Conservation (phyloP, 2,797 vertebrate genomes). For the Fistularia tabacaria region DNA sequence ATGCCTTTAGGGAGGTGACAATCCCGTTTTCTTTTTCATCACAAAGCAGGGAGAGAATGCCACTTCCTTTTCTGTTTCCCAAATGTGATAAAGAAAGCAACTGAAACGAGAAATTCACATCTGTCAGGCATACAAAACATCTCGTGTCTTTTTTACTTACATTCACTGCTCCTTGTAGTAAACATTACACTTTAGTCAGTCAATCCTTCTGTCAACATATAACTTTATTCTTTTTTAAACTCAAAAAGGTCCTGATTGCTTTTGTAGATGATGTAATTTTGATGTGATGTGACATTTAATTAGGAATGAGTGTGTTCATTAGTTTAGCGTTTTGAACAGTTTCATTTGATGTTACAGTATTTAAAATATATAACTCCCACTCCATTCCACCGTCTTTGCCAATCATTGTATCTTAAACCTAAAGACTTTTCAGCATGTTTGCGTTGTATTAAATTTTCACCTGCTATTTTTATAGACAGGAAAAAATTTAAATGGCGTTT, state of each 20-base stretch:
- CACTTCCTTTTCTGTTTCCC: conserved; percentile 29
- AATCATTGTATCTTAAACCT: too few species aligned
- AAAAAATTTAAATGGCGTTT: conserved; percentile 16
- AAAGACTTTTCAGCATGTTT: background rate
- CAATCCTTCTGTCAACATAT: conserved; percentile 26
- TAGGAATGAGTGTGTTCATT: conserved; percentile 24
- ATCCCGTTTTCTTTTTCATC: conserved; percentile 54
- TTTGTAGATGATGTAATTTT: conserved; percentile 39
- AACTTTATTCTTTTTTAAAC: conserved; percentile 50
- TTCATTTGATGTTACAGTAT: too few species aligned
- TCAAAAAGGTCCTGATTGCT: conserved; percentile 69
- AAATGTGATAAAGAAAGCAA: conserved; percentile 59
- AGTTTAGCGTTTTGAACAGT: too few species aligned
- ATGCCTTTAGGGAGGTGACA: conserved; percentile 53
- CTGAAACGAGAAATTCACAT: conserved; percentile 57
- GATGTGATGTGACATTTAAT: conserved; percentile 33
- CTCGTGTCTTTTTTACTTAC: too few species aligned
- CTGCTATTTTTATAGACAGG: conserved; percentile 20
- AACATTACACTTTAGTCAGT: conserved; percentile 33
- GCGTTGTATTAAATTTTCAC: background rate
- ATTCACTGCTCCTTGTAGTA: conserved; percentile 11
- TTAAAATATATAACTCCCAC: too few species aligned
- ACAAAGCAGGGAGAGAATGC: conserved; percentile 41
- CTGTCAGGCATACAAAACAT: too few species aligned
- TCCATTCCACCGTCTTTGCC: too few species aligned